Evolutionary conservation across 2,113 vertebrate genomes (phyloP), one percentile per base, ranked within the genome.

Genomic region (Nymphicus hollandicus): DNA sequence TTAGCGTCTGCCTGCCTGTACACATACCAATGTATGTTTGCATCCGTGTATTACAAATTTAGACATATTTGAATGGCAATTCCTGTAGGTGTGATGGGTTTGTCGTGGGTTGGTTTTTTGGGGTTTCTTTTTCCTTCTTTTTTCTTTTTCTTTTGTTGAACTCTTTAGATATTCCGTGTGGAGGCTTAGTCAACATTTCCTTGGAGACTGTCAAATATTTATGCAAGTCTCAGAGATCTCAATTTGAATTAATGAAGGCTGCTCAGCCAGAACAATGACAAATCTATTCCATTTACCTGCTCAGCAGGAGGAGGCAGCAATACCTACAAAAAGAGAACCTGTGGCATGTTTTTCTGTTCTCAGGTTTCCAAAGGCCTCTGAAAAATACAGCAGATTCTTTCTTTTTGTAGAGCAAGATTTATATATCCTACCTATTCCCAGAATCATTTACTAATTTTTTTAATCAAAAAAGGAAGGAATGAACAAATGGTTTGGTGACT

Each of bases 181-280:
- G 89, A 94, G 56, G 90, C 92, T 97, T 88, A 94, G 94, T 89
- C 64, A 91, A 84, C 91, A 96, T 93, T 97, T 97, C 91, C 95
- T 97, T 95, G 94, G 92, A 91, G 79, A 87, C 86, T 97, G 94
- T 96, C 92, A 96, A 97, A 97, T 96, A 96, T 97, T 97, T 97
- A 97, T 93, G 93, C 82, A 87, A 90, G 95, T 96, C 95, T 95
- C 89, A 88, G 85, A 91, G 95, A 97, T 97, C 93, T 96, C 96
- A 93, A 97, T 97, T 96, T 95, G 91, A 95, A 94, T 95, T 96
- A 97, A 97, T 91, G 93, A 97, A 96, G 84, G 93, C 92, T 92
- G 85, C 70, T 94, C 97, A 96, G 96, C 82, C 93, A 92, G 95
- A 97, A 96, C 93, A 90, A 94, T 96, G 92, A 96, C 94, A 96